Base-by-base conservation (phyloP, 53 echinoderm and acorn worm genomes). In the Luidia sarsii region DNA sequence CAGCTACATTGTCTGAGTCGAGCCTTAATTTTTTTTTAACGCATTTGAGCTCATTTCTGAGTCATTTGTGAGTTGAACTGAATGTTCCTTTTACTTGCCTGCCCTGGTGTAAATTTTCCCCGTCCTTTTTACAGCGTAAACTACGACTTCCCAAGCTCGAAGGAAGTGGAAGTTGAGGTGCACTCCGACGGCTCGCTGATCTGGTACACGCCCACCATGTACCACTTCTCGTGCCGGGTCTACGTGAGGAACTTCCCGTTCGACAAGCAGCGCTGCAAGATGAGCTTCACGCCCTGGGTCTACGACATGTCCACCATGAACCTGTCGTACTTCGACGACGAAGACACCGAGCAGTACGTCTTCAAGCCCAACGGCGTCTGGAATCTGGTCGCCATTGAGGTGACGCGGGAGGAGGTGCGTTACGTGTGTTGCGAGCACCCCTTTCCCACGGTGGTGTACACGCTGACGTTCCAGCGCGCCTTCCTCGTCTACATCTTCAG, bases 331-430 rank as follows among this genome's bases (percentile, higher is more conserved):
- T 57, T 70, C 1, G 49, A 67, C 27, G 77, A 89, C 39, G 67
- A 72, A 1, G 93, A 93, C 52, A 66, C 86, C 13, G 68, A 67
- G 18, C 73, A 89, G 34, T 22, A 65, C 32, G 36, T 82, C 14
- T 94, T 90, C 46, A 88, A 71, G 55, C 55, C 49, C 32, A 94
- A 94, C 52, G 94, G 94, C 38, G 94, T 94, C n/a, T 94, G 94
- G 94, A 61, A 67, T 21, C 70, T 92, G 2, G 33, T 30, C 0
- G 43, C 46, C 0, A 81, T 89, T 34, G 35, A 66, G 4, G 66
- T 70, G 18, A 20, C 30, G 0, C 75, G 64, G 2, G 37, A 39
- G 2, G 53, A 62, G 13, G 50, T 31, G n/a, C 36, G 54, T 0
- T 92, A 82, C 48, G 33, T 83, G 2, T 96, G 96, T 67, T 96